Base-by-base conservation (phyloP, 2,113 vertebrate species). In the Eulemur macaco region DNA sequence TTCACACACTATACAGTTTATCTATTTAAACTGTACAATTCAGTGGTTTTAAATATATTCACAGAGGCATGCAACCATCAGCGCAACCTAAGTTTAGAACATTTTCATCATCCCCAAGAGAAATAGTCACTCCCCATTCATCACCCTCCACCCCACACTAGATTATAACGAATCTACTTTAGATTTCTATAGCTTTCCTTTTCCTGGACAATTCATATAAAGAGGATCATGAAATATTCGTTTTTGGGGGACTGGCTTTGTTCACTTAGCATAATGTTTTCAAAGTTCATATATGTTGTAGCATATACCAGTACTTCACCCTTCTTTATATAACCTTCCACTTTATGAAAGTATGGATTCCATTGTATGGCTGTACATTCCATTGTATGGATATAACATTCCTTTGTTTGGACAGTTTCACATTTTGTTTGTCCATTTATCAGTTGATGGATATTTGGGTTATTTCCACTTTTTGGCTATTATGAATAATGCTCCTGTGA, bases 241-340 rank as follows among this genome's bases (percentile, higher is more conserved):
- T 31, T 74, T 60, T 45, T 73, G 31, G n/a, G 31, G 50, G 37
- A 71, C 45, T 86, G 58, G 13, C 27, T 86, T 90, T 56, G 34
- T 64, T 91, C 84, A 76, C 66, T 92, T 47, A 92, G 37, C 58
- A n/a, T 34, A 77, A 60, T 83, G 50, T 74, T 94, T 93, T 90
- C 83, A 73, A 94, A 31, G 23, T 86, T 77, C 47, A 47, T 56
- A 1, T 10, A 50, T 17, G 23, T 45, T 73, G 37, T 39, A 39
- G 64, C 31, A 17, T 66, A 11, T 50, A 29, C 81, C 25, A 64
- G 71, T 37, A 82, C 4, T 77, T 42, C 18, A 18, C 45, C 54
- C 20, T 50, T 50, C 74, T 78, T 84, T 84, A 78, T 47, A 58
- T 63, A 66, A 86, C 45, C 37, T 50, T 20, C 39, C 15, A 31